Conservation (phyloP, 2,888 invertebrate species). For the Yponomeuta plumbellus region DNA sequence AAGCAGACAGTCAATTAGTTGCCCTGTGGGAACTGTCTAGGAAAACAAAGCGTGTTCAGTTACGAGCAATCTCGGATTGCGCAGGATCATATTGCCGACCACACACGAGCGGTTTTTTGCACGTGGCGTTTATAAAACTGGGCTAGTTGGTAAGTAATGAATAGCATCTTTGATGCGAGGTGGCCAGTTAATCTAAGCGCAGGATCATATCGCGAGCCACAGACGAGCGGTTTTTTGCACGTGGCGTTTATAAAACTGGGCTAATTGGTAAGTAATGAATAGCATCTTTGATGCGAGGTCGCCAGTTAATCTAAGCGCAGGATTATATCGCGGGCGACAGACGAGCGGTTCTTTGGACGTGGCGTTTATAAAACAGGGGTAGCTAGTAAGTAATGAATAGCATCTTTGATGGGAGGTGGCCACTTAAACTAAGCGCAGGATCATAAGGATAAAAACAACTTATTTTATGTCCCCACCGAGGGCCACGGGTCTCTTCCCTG, state of each 20-base stretch:
- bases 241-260: not conserved
- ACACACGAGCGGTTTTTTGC: not conserved
- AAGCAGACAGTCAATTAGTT: conserved; percentile 67
- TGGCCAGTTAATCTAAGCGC: no score
- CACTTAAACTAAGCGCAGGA: no score
- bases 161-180: no score
- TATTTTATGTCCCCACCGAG: no score
- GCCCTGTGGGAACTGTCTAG: conserved; percentile 70
- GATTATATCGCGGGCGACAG: conserved; percentile 5
- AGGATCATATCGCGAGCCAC: conserved; percentile 6
- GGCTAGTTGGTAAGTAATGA: not conserved
- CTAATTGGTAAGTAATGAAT: not conserved
- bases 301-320: no score
- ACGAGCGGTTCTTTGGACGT: not conserved
- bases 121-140: not conserved
- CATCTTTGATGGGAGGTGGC: no score
- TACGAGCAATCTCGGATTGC: conserved; percentile 59
- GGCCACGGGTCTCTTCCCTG: no score
- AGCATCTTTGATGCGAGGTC: no score
- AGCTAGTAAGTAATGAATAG: not conserved
- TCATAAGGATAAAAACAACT: no score
- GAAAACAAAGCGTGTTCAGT: conserved; percentile 70
- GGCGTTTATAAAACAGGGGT: not conserved
- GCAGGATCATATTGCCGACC: conserved; percentile 15
- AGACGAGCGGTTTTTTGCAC: not conserved